Base-by-base conservation (phyloP, 2,888 invertebrate genomes). In the Drosophila borealis region DNA sequence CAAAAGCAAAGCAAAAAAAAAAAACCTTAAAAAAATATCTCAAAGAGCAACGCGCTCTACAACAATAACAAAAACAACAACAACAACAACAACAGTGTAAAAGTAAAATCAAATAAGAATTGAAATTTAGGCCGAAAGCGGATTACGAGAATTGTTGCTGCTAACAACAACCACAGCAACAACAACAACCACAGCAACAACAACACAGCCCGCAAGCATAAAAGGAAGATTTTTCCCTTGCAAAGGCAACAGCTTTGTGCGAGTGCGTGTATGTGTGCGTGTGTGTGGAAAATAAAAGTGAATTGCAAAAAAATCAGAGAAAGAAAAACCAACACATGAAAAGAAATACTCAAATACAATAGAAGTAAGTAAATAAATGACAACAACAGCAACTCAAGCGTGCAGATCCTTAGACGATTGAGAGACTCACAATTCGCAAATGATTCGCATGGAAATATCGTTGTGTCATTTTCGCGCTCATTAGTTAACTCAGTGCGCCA, bases 121-220 rank as follows among this genome's bases (percentile, higher is more conserved):
- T 80, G 78, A 86, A 89, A 89, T 86, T 88, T 82, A 70, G 85
- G 88, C 78, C 85, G 74, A 85, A 89, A 85, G 89, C 83, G 89
- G 89, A 85, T 85, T 85, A 89, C 83, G 54, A 72, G 66, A 80
- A 70, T 79, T 81, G 79, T 79, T 79, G 79, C 70, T 76, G 61
- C 37, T 11, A 46, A 33, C 48, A 62, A 59, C 44, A 66, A 56
- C 34, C 51, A 51, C 61, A 64, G 19, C 45, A 45, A 37, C 37
- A 62, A 34, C 53, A 73, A 53, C 44, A 11, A 13, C 49, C n/a
- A 59, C 61, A 63, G 9, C 56, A 29, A 10, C 55, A 60, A 14
- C 29, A 37, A n/a, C 37, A 46, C 44, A 54, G 34, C 66, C 48
- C 66, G 67, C 64, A 67, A 66, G 67, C 72, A 72, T 51, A 69